Evolutionary conservation across 2,888 invertebrate genomes (phyloP).

Genomic region (Helleia helle): DNA sequence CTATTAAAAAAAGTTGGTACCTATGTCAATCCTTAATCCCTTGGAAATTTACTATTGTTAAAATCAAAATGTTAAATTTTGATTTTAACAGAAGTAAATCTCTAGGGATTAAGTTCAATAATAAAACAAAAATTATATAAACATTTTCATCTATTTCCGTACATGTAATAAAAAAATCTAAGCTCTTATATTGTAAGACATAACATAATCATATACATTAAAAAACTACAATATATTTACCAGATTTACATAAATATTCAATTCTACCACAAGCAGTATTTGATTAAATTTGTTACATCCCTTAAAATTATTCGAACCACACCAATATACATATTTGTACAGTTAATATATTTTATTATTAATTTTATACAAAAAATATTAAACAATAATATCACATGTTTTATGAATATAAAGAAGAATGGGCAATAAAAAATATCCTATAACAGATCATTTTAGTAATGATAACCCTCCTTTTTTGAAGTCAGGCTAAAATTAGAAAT

Average conservation of each 20-base stretch:
- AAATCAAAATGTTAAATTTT: too few species aligned
- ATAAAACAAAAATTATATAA: conserved; percentile 1
- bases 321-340: conserved; percentile 1
- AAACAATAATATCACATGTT: conserved; percentile 3
- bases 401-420: too few species aligned
- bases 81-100: too few species aligned
- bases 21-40: too few species aligned
- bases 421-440: too few species aligned
- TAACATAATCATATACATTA: not conserved
- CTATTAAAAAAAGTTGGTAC: too few species aligned
- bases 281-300: not conserved
- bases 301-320: too few species aligned
- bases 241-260: not conserved
- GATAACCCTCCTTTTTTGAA: too few species aligned
- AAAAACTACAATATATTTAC: not conserved
- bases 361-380: not conserved
- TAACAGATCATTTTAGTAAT: too few species aligned
- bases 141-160: not conserved
- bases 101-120: too few species aligned
- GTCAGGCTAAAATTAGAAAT: too few species aligned
- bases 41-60: too few species aligned
- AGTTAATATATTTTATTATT: not conserved
- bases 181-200: conserved; percentile 1
- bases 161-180: conserved; percentile 3
- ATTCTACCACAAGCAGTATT: not conserved